phyloP scores from a whole-genome alignment of 1,140 invertebrate genomes.

The Matsumurasca onukii region DNA sequence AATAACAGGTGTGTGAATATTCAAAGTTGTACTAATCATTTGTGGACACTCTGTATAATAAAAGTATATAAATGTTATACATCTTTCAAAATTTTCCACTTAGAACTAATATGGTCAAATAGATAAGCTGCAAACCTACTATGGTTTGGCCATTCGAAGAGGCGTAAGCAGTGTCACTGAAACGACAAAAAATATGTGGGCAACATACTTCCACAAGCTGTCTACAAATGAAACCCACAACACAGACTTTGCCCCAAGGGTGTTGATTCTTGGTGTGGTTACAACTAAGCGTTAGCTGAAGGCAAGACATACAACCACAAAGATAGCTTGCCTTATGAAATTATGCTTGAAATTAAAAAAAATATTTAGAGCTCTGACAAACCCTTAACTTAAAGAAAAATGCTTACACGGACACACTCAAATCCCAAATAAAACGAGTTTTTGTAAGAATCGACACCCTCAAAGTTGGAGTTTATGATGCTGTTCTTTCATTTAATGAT shows the following conservation, averaged over 20 bases:
- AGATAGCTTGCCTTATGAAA: constrained; percentile 25
- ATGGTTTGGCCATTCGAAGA: constrained; percentile 36
- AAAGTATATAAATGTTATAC: no score
- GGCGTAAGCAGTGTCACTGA: constrained; percentile 28
- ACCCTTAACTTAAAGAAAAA: constrained; percentile 12
- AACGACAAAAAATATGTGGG: constrained; percentile 40
- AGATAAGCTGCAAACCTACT: constrained; percentile 38
- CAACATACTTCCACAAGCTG: constrained; percentile 36
- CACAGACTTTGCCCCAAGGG: constrained; percentile 38
- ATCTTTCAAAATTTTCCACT: no score
- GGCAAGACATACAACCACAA: constrained; percentile 14
- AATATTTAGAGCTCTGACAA: not conserved
- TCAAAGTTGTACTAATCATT: no score
- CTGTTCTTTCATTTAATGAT: constrained; percentile 22
- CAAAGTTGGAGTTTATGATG: constrained; percentile 36
- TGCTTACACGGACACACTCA: constrained; percentile 36
- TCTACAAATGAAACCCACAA: constrained; percentile 40
- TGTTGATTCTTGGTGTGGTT: constrained; percentile 37
- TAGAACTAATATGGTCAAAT: constrained; percentile 34
- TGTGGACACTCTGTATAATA: no score
- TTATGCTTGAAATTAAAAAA: not conserved
- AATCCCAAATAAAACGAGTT: constrained; percentile 38
- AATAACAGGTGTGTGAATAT: no score
- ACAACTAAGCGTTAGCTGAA: not conserved
- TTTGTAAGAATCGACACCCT: constrained; percentile 36